phyloP scores from a whole-genome alignment of 2,888 invertebrate genomes.

The Harpalus rufipes region DNA sequence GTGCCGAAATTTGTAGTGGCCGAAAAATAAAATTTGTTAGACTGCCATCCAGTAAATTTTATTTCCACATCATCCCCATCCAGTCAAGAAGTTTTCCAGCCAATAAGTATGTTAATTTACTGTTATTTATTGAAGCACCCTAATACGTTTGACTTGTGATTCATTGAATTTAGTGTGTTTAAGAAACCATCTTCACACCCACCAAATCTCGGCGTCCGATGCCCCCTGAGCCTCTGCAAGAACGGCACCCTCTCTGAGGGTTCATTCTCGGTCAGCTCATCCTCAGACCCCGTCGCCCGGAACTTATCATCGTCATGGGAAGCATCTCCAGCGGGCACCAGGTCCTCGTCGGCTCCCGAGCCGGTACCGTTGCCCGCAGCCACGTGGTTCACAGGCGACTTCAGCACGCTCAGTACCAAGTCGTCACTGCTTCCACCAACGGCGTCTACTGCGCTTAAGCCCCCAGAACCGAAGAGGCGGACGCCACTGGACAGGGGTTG shows the following conservation, averaged over 20 bases:
- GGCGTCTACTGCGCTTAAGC: conserved; percentile 6
- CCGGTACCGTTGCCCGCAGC: conserved; percentile 71
- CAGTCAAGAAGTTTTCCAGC: too few relatives aligned
- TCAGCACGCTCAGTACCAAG: conserved; percentile 81
- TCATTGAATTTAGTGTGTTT: too few relatives aligned
- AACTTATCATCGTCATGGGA: conserved; percentile 69
- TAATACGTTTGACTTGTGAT: too few relatives aligned
- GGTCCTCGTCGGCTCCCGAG: conserved; percentile 72
- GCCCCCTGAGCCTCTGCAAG: conserved; percentile 77
- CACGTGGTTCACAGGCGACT: conserved; percentile 79
- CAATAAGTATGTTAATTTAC: too few relatives aligned
- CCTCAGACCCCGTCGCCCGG: conserved; percentile 74
- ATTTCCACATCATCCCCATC: too few relatives aligned
- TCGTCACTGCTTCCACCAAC: conserved; percentile 76
- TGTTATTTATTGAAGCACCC: too few relatives aligned
- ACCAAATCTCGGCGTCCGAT: conserved; percentile 77
- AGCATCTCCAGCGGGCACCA: conserved; percentile 68
- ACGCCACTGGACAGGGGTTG: conserved; percentile 39
- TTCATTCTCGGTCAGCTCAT: conserved; percentile 77
- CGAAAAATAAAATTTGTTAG: too few relatives aligned
- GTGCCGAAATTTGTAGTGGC: too few relatives aligned
- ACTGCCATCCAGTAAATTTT: too few relatives aligned
- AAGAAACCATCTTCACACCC: conserved; percentile 70
- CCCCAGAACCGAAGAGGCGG: conserved; percentile 42
- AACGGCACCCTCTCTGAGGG: conserved; percentile 78